Conservation (phyloP, 2,797 vertebrate species). For the Phrynocephalus forsythii region DNA sequence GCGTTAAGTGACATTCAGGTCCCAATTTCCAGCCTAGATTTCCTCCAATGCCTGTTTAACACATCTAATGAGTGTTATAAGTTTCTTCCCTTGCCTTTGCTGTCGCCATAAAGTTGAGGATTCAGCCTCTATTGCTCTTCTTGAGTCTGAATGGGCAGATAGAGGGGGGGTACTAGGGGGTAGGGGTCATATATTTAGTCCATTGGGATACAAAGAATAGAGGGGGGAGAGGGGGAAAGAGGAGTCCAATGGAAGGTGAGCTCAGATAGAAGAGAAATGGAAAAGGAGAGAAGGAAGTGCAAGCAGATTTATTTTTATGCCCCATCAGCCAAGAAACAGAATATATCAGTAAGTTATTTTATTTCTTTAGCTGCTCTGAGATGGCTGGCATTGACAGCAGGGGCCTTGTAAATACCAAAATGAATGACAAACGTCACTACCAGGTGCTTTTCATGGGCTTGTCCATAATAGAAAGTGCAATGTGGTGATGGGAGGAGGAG, state of each 20-base stretch:
- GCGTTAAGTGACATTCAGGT: not conserved
- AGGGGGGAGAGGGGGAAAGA: no score
- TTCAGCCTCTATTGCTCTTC: not conserved
- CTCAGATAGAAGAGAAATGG: not conserved
- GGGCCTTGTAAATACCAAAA: conserved; percentile 31
- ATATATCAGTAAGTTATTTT: conserved; percentile 38
- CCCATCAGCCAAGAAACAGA: conserved; percentile 23
- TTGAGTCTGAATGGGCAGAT: not conserved
- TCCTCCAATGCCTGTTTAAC: not conserved
- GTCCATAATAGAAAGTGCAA: not conserved
- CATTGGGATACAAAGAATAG: not conserved
- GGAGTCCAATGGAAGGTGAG: not conserved
- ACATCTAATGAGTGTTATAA: conserved; percentile 14
- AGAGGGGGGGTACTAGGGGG: not conserved
- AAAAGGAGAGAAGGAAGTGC: not conserved
- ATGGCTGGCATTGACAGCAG: not conserved
- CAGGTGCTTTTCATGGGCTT: conserved; percentile 18
- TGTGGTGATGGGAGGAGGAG: not conserved
- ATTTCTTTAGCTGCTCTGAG: conserved; percentile 25
- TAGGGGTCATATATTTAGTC: no score
- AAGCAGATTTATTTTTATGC: conserved; percentile 31
- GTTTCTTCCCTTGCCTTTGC: not conserved
- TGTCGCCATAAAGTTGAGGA: conserved; percentile 4
- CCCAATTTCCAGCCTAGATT: not conserved
- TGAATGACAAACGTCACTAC: conserved; percentile 39